phyloP scores from a whole-genome alignment of 1,140 invertebrate genomes.

The Zophobas atratus region DNA sequence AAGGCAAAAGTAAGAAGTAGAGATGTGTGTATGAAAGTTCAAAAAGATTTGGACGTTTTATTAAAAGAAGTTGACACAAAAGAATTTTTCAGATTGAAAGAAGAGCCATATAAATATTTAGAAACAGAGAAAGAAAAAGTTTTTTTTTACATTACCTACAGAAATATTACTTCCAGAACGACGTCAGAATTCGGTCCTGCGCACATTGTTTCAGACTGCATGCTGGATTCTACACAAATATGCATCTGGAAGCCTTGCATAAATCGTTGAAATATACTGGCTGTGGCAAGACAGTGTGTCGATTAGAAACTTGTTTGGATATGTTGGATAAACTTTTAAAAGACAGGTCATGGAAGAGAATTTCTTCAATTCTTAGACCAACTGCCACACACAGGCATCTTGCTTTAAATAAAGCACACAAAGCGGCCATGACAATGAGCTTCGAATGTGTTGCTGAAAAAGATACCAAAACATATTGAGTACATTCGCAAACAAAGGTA shows the following conservation, averaged over 20 bases:
- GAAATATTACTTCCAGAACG: neutral
- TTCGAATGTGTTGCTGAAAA: neutral
- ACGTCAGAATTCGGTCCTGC: constrained; percentile 7
- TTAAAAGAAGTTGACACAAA: constrained; percentile 23
- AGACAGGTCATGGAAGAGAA: constrained; percentile 3
- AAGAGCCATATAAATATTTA: neutral
- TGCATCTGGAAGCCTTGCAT: constrained; percentile 50
- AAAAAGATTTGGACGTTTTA: constrained; percentile 14
- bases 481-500: neutral
- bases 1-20: neutral
- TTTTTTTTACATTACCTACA: constrained; percentile 8
- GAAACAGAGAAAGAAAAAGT: neutral
- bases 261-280: constrained; percentile 48
- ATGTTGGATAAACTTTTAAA: neutral
- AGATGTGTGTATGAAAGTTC: constrained; percentile 14
- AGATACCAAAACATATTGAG: neutral
- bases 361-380: neutral
- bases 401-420: neutral
- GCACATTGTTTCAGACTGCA: constrained; percentile 50
- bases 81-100: constrained; percentile 6
- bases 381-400: constrained; percentile 3
- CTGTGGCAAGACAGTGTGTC: neutral
- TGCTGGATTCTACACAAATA: constrained; percentile 52
- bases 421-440: neutral
- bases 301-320: constrained; percentile 6